These are phyloP conservation scores for Heptranchias perlo DNA, from an alignment of 2,113 vertebrate species.

Conservation along the genomic window DNA sequence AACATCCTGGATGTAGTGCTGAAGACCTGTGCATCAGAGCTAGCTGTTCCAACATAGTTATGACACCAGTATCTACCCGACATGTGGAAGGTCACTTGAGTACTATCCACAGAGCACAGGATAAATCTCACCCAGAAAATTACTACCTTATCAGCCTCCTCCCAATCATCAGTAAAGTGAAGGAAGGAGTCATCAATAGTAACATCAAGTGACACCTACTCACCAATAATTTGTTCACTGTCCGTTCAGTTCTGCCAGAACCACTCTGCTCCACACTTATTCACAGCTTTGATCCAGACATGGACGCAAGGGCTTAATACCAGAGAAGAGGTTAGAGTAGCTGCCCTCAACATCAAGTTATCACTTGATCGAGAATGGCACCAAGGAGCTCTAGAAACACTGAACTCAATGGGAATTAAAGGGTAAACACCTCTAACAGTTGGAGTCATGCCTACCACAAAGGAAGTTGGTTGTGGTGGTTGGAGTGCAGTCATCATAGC, in stretches of 20 bases:
- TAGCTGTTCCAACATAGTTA: background rate
- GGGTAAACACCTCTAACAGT: background rate
- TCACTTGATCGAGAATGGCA: background rate
- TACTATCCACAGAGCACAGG: background rate
- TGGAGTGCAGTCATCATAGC: too few relatives aligned
- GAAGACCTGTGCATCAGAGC: background rate
- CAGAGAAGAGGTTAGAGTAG: background rate
- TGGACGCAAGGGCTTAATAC: background rate
- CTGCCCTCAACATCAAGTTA: background rate
- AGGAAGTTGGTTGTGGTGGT: background rate
- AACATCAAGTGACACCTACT: background rate
- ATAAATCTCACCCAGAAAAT: background rate
- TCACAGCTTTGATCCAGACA: background rate
- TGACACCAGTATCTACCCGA: background rate
- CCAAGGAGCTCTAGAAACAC: background rate
- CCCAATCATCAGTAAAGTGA: background rate
- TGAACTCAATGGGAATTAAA: background rate
- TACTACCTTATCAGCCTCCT: too few relatives aligned
- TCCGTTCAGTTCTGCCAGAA: background rate
- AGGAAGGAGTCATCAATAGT: background rate
- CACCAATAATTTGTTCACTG: background rate
- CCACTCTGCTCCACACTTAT: background rate
- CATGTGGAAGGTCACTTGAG: background rate
- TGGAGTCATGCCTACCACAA: background rate
- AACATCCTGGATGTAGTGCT: background rate